Base-by-base conservation (phyloP, 2,888 invertebrate species). In the Sialis fuliginosa region DNA sequence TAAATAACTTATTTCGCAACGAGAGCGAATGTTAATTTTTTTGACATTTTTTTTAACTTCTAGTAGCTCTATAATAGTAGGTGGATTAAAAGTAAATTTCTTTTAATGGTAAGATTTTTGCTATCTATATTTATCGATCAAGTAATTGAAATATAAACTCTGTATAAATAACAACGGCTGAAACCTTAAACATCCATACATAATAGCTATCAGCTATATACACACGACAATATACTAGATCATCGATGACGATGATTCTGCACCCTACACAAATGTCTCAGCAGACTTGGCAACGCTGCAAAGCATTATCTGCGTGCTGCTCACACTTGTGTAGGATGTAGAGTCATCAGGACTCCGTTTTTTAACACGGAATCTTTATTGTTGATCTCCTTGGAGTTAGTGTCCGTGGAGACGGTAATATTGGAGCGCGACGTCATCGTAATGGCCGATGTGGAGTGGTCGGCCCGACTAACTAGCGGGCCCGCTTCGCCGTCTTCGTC, bases 371-470 rank as follows among this genome's bases (percentile, higher is more conserved):
- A 54, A 37, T 60, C 60, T 45, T 56, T 55, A 48, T 57, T 58
- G 44, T 57, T 58, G 33, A 53, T 53, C 13, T 56, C 51, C 50
- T 52, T 45, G 33, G 48, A 39, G 10, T 48, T 48, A 4, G 50
- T 46, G 33, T 51, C 50, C 13, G 48, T 52, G 46, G 49, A 51
- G 30, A 64, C 55, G 5, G 68, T 66, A 32, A 68, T 67, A 54
- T 69, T 70, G 1, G 69, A 67, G 44, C 70, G 58, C 33, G 71
- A 72, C n/a, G 72, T 71, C 68, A 72, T 68, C 4, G 71, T 72
- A 33, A 74, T 65, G 12, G 71, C 70, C 2, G 73, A 72, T 9
- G 72, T 71, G 4, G 72, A 72, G 43, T 63, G 61, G 48, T 63
- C 65, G 12, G 66, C 67, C 54, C 67, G 70, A 51, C 69, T 68